A percentile compares a stretch with the other conserved stretches of the same genome.
These are phyloP conservation scores for Cyprinodon brontotheroides DNA, from an alignment of 2,113 vertebrate genomes.

Conservation along the genomic window DNA sequence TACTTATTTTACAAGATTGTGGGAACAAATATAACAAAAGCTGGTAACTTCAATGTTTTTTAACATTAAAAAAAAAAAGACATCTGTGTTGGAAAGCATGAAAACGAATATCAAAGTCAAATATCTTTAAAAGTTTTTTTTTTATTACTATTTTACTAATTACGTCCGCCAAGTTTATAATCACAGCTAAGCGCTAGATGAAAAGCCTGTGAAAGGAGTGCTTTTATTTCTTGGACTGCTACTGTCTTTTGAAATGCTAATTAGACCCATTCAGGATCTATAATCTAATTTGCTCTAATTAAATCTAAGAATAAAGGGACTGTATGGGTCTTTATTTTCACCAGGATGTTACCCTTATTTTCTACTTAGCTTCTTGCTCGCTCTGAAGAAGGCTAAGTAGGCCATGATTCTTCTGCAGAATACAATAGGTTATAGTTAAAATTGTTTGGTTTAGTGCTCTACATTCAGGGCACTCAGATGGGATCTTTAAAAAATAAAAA, in stretches of 20 bases:
- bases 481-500: slow-evolving; percentile 4
- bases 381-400: not conserved
- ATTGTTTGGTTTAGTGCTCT: slow-evolving; percentile 13
- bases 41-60: too few species aligned
- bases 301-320: slow-evolving; percentile 9
- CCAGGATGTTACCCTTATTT: not conserved
- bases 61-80: too few species aligned
- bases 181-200: not conserved
- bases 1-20: too few species aligned
- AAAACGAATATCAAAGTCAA: not conserved
- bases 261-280: not conserved
- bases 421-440: not conserved
- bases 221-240: not conserved
- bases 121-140: not conserved
- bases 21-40: too few species aligned
- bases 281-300: slow-evolving; percentile 18
- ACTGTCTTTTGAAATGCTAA: too few species aligned
- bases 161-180: not conserved
- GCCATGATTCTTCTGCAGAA: not conserved
- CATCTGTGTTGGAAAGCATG: too few species aligned
- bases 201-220: not conserved
- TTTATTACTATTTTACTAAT: not conserved
- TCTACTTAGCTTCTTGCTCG: not conserved
- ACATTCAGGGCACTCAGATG: slow-evolving; percentile 14
- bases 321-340: not conserved